Conservation (phyloP, 2,113 vertebrate species). For the Buteo buteo region DNA sequence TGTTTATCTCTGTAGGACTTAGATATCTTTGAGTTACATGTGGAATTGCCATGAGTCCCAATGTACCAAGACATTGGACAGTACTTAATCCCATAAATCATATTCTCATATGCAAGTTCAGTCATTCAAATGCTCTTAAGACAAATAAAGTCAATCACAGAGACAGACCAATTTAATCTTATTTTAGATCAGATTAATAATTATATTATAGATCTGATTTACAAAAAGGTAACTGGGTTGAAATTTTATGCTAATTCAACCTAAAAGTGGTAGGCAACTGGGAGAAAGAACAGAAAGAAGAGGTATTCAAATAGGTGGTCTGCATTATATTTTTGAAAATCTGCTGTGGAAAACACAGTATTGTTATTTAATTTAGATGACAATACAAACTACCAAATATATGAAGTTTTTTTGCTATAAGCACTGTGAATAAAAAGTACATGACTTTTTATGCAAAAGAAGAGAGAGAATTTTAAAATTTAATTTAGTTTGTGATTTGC, state of each 20-base stretch:
- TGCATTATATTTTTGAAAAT: background rate
- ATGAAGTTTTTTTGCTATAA: background rate
- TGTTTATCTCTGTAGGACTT: background rate
- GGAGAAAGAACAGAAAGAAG: background rate
- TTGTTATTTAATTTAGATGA: background rate
- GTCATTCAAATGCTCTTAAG: background rate
- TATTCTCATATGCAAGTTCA: background rate
- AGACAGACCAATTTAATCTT: background rate
- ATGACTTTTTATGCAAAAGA: background rate
- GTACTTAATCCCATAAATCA: background rate
- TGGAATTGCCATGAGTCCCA: background rate
- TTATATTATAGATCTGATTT: background rate
- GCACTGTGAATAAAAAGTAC: background rate
- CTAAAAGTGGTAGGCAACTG: background rate
- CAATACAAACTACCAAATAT: background rate
- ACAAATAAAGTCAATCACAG: background rate
- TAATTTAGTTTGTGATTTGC: background rate
- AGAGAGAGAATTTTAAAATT: background rate
- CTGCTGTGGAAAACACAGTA: background rate
- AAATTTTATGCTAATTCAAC: background rate
- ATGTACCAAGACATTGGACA: background rate
- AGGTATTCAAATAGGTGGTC: background rate
- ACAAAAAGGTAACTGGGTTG: background rate
- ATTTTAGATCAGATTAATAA: background rate
- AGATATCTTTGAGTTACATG: background rate